These are phyloP conservation scores for Scomberomorus guttatus DNA, from an alignment of 2,797 vertebrate species.

Conservation along the genomic window DNA sequence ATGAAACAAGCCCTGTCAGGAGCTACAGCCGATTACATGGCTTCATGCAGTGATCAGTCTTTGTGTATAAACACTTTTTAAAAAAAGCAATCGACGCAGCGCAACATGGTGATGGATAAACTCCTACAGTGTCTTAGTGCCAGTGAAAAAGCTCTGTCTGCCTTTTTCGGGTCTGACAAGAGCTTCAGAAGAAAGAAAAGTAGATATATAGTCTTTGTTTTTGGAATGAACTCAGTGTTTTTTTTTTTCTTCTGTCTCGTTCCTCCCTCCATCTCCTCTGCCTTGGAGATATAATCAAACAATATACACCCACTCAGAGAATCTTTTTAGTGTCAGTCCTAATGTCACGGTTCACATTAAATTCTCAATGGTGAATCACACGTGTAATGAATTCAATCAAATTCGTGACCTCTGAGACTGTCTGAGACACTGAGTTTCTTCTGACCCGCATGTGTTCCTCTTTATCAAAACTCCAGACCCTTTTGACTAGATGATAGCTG, in stretches of 20 bases:
- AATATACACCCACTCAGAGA: conserved; percentile 36
- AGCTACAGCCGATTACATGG: conserved; percentile 65
- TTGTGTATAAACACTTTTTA: conserved; percentile 66
- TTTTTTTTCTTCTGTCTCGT: neutral
- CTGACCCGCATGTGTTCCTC: conserved; percentile 60
- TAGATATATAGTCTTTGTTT: conserved; percentile 40
- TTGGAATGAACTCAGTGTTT: conserved; percentile 1
- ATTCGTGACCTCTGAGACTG: conserved; percentile 49
- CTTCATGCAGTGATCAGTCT: conserved; percentile 59
- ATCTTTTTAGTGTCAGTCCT: conserved; percentile 54
- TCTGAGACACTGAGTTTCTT: neutral
- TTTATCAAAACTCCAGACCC: conserved; percentile 36
- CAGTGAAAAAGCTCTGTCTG: conserved; percentile 36
- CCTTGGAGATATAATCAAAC: conserved; percentile 57
- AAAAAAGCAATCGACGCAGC: conserved; percentile 44
- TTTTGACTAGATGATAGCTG: conserved; percentile 19
- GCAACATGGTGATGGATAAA: conserved; percentile 67
- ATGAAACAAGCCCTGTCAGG: conserved; percentile 70
- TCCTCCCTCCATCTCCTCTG: conserved; percentile 32
- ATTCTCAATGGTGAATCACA: conserved; percentile 62
- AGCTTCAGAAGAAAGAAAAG: conserved; percentile 16
- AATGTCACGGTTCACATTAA: conserved; percentile 67
- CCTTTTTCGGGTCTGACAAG: conserved; percentile 22
- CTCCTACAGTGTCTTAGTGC: conserved; percentile 52
- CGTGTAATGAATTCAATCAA: conserved; percentile 68